Conservation (phyloP, 2,888 invertebrate species). For the Uloborus plumipes region DNA sequence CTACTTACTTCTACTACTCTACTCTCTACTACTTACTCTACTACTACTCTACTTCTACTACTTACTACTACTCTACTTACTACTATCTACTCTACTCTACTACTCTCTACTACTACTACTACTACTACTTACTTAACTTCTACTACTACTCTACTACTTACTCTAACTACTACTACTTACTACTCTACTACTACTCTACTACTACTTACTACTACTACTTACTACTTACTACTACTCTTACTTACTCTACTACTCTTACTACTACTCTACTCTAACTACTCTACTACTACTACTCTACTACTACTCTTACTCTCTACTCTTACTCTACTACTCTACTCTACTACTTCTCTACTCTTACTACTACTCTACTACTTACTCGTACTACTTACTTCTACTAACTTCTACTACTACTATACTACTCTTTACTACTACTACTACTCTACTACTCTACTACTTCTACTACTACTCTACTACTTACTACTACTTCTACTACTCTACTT, state of each 20-base stretch:
- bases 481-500: background rate
- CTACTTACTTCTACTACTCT: background rate
- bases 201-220: no score
- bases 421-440: background rate
- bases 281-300: background rate
- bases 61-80: background rate
- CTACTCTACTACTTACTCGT: background rate
- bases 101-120: no score
- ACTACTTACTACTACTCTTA: no score
- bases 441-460: background rate
- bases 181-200: no score
- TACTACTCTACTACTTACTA: no score
- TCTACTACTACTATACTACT: no score
- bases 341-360: conserved; percentile 1
- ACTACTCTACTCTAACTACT: background rate
- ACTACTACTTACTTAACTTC: background rate
- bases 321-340: background rate
- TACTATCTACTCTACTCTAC: no score
- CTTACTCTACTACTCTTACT: background rate
- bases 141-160: background rate
- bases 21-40: no score
- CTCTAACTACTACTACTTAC: no score
- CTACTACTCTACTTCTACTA: background rate
- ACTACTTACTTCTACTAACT: no score
- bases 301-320: background rate